A percentile compares a stretch with the other conserved stretches of the same genome.
Evolutionary conservation across 2,888 invertebrate species (phyloP).

Genomic region (Limnephilus rhombicus): DNA sequence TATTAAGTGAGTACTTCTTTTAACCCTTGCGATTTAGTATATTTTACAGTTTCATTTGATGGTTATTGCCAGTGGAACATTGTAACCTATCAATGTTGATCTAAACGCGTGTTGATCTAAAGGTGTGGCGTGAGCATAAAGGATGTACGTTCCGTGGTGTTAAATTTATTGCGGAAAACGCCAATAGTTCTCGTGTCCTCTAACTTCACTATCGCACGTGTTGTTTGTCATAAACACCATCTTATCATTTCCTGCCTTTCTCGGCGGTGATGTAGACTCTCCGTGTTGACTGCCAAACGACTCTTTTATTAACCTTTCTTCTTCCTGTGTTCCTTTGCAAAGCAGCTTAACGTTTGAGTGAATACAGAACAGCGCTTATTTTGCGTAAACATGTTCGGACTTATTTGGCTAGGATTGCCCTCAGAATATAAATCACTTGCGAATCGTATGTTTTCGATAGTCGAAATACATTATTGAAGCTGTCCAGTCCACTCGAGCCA

Average conservation of each 20-base stretch:
- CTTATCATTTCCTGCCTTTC: constrained; percentile 49
- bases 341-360: not conserved
- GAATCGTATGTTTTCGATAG: not conserved
- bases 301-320: not conserved
- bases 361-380: not conserved
- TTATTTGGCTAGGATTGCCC: no score
- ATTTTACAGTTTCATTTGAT: not conserved
- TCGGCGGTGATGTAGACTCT: not conserved
- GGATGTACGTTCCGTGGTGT: constrained; percentile 24
- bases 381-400: no score
- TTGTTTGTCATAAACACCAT: constrained; percentile 37
- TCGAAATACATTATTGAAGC: no score
- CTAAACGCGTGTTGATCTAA: not conserved
- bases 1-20: not conserved
- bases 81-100: constrained; percentile 9
- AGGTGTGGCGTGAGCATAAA: constrained; percentile 4
- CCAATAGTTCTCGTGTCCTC: constrained; percentile 57
- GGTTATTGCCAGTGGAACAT: not conserved
- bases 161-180: constrained; percentile 60
- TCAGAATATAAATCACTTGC: not conserved
- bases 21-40: not conserved
- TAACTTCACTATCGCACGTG: constrained; percentile 38
- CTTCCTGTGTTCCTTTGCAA: not conserved
- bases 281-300: not conserved
- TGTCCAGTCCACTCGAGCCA: not conserved